Percentiles rank a stretch among this genome's conserved stretches.
Evolutionary conservation across 1,140 invertebrate genomes (phyloP).

Genomic region (Heliconius hewitsoni): DNA sequence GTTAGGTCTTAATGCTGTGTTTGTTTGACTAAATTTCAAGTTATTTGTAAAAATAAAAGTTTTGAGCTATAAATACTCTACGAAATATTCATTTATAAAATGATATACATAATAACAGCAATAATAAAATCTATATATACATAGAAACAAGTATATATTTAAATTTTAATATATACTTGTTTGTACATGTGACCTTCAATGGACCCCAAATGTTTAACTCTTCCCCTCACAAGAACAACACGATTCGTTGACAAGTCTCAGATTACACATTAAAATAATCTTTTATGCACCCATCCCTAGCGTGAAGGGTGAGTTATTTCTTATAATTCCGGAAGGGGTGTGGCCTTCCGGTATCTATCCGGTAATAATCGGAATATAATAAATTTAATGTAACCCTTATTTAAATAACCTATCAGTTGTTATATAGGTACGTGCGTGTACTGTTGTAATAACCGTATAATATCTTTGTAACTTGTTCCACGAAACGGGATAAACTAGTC

Average conservation of each 20-base stretch:
- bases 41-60: no score
- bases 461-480: conserved; percentile 7
- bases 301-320: conserved; percentile 45
- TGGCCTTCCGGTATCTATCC: conserved; percentile 61
- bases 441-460: conserved; percentile 8
- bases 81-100: not conserved
- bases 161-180: not conserved
- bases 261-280: conserved; percentile 35
- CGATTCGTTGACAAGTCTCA: conserved; percentile 3
- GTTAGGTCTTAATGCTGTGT: no score
- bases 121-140: not conserved
- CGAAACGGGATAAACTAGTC: conserved; percentile 32
- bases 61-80: no score
- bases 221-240: conserved; percentile 4
- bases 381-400: conserved; percentile 41
- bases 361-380: conserved; percentile 52
- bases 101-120: not conserved
- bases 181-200: conserved; percentile 1
- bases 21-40: no score
- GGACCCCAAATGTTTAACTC: not conserved
- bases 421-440: not conserved
- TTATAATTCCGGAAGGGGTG: conserved; percentile 68
- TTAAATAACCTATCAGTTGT: conserved; percentile 17
- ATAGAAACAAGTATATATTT: not conserved
- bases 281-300: conserved; percentile 19